Evolutionary conservation across 2,113 vertebrate genomes (phyloP), one percentile per base, ranked within the genome.

Genomic region (Seriola aureovittata): DNA sequence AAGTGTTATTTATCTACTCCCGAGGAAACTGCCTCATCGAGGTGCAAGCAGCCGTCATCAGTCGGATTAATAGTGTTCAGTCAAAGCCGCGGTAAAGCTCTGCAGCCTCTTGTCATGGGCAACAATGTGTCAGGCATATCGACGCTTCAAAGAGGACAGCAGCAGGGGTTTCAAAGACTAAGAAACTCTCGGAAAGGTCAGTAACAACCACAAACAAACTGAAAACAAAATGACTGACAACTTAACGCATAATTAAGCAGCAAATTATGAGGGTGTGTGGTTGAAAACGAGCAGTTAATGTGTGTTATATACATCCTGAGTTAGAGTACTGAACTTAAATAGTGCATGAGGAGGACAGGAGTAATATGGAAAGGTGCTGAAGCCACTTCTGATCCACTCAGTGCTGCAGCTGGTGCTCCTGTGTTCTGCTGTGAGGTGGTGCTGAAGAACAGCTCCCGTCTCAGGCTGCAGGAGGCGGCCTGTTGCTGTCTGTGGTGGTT

Each of bases 401-500:
- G 50, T 46, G 40, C 36, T 40, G 34, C 5, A 36, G 25, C 29
- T 63, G 63, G 3, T 19, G 48, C 23, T 54, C 11, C 14, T 19
- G 23, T n/a, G 13, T 29, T 29, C 3, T 42, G 59, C 3, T 25
- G 58, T 0, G 19, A 0, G 48, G 78, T 81, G 90, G 93, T 94
- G 93, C 93, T 94, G 94, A 94, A 94, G 92, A 86, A 95, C 93
- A 94, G 92, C 89, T 93, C 90, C 91, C 66, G 36, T 64, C n/a
- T 67, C 52, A 10, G n/a, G 21, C 57, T 73, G 77, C 75, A 55
- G 60, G 70, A 84, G 69, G 62, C 48, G 19, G 54, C 76, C 82
- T 60, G 71, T 7, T 48, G 52, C 44, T 23, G 2, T 21, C 21
- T 54, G 3, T 54, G 9, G 52, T 14, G 68, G 5, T 21, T 6